Conservation (phyloP, 2,888 invertebrate species). For the Drosophila kanekoi region DNA sequence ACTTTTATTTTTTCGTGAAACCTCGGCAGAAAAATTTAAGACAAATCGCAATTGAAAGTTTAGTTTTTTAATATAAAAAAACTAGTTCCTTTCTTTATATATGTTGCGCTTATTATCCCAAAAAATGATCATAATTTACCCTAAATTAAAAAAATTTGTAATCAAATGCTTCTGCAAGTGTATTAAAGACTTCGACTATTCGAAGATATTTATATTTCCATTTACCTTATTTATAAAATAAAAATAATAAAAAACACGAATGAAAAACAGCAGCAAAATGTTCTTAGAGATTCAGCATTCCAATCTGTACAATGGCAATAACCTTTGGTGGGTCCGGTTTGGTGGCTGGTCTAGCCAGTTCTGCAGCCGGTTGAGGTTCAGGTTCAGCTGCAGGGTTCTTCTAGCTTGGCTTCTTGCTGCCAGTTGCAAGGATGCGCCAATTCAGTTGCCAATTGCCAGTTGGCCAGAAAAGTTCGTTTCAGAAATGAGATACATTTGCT, state of each 20-base stretch:
- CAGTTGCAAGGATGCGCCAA: slow-evolving; percentile 37
- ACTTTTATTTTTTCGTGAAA: slow-evolving; percentile 36
- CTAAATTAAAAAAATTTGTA: background rate
- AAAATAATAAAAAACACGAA: slow-evolving; percentile 52
- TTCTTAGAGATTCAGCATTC: slow-evolving; percentile 27
- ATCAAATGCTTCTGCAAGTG: slow-evolving; percentile 40
- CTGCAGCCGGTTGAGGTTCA: slow-evolving; percentile 43
- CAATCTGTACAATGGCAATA: slow-evolving; percentile 42
- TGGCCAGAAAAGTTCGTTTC: slow-evolving; percentile 57
- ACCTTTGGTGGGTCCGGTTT: slow-evolving; percentile 60
- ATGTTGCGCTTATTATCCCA: background rate
- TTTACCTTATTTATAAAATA: slow-evolving; percentile 67
- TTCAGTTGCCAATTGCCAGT: slow-evolving; percentile 72
- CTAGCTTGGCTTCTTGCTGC: slow-evolving; percentile 15
- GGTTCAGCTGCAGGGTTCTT: slow-evolving; percentile 28
- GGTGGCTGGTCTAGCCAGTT: slow-evolving; percentile 52
- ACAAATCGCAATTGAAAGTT: slow-evolving; percentile 21
- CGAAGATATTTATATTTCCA: slow-evolving; percentile 37
- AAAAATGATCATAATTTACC: background rate
- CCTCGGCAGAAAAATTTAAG: slow-evolving; percentile 11
- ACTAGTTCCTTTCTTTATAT: slow-evolving; percentile 31
- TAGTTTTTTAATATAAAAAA: slow-evolving; percentile 45
- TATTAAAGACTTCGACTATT: slow-evolving; percentile 43
- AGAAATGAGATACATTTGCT: slow-evolving; percentile 47
- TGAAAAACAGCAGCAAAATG: slow-evolving; percentile 29